Conservation (phyloP, 1,140 invertebrate genomes). For the Phocides pigmalion region DNA sequence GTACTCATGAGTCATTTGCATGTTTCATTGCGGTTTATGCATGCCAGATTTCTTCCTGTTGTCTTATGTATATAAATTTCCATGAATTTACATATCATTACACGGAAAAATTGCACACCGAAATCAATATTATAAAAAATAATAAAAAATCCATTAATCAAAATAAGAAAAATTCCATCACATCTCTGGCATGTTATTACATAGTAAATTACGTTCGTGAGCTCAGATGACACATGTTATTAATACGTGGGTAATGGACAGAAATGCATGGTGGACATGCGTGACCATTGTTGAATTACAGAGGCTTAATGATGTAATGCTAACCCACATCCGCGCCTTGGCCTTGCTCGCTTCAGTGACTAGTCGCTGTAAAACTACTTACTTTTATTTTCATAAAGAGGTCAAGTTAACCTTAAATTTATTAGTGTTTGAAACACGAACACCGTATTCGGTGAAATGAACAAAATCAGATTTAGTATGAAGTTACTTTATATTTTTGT, state of each 20-base stretch:
- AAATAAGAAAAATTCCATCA: not conserved
- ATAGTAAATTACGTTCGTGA: slow-evolving; percentile 1
- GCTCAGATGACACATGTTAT: slow-evolving; percentile 5
- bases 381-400: slow-evolving; percentile 6
- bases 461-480: too few relatives aligned
- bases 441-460: not conserved
- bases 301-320: slow-evolving; percentile 56
- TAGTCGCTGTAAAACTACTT: slow-evolving; percentile 9
- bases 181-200: not conserved
- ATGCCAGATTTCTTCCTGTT: not conserved
- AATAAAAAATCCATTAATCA: too few relatives aligned
- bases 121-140: too few relatives aligned
- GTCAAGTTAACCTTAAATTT: slow-evolving; percentile 23
- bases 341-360: slow-evolving; percentile 46
- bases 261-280: slow-evolving; percentile 33
- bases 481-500: too few relatives aligned
- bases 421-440: not conserved
- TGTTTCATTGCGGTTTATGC: not conserved
- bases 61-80: not conserved
- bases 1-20: slow-evolving; percentile 1
- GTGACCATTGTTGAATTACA: slow-evolving; percentile 58
- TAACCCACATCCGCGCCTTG: slow-evolving; percentile 54
- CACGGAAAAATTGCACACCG: too few relatives aligned
- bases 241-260: slow-evolving; percentile 6
- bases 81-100: not conserved